Percentiles rank a stretch among this genome's conserved stretches.
phyloP scores from a whole-genome alignment of 2,113 vertebrate genomes.

The Pithys albifrons region DNA sequence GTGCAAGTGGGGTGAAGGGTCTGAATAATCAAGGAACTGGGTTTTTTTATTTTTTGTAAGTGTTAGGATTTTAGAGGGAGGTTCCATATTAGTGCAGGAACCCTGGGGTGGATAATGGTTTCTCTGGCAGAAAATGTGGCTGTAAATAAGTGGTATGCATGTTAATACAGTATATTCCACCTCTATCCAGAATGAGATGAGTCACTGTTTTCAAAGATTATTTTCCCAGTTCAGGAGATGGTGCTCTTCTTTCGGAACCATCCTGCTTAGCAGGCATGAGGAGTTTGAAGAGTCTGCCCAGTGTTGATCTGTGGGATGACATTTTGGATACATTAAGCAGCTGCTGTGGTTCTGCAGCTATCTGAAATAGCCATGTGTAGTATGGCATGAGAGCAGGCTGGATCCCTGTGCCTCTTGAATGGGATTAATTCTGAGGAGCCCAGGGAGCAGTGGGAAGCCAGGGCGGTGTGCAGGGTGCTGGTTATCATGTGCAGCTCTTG shows the following conservation, averaged over 20 bases:
- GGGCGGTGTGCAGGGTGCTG: background rate
- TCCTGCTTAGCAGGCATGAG: background rate
- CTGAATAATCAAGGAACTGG: background rate
- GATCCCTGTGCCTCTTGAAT: background rate
- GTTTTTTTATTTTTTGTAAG: background rate
- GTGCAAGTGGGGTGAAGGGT: background rate
- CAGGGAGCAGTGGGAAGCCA: background rate
- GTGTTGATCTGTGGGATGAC: background rate
- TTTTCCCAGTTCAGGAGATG: background rate
- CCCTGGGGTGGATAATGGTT: background rate
- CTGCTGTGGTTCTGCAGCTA: slow-evolving; percentile 18
- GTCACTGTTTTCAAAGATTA: background rate
- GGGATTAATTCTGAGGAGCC: slow-evolving; percentile 49
- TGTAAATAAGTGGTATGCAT: background rate
- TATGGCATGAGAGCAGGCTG: background rate
- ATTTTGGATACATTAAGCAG: background rate
- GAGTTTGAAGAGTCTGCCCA: background rate
- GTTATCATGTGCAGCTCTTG: background rate
- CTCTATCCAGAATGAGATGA: background rate
- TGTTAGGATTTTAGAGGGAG: background rate
- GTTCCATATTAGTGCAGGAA: background rate
- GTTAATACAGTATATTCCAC: background rate
- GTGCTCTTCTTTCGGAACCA: rapidly evolving
- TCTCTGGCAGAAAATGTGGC: background rate
- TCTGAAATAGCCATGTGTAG: background rate